A percentile compares a stretch with the other conserved stretches of the same genome.
These are phyloP conservation scores for Ridgeia piscesae DNA, from an alignment of 1,140 invertebrate genomes.

Conservation along the genomic window DNA sequence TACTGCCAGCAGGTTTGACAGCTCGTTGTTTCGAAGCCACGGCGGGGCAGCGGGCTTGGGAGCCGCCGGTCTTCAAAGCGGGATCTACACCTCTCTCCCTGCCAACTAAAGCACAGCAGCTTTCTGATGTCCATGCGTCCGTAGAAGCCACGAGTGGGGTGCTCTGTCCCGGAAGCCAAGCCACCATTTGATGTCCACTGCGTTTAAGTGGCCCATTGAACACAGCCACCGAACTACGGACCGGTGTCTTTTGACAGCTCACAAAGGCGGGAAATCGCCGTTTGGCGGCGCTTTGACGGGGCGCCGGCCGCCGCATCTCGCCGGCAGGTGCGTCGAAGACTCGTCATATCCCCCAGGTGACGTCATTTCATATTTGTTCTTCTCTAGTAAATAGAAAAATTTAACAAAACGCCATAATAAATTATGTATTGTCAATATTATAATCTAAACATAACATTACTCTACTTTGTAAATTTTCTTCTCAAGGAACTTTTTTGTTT, in stretches of 20 bases:
- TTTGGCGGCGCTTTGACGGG: not conserved
- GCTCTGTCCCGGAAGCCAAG: constrained; percentile 12
- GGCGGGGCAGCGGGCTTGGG: too few relatives aligned
- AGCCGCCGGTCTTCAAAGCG: not conserved
- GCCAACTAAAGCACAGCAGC: not conserved
- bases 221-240: too few relatives aligned
- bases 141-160: constrained; percentile 21
- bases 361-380: not conserved
- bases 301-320: too few relatives aligned
- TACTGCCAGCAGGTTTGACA: not conserved
- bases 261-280: not conserved
- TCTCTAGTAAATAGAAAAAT: not conserved
- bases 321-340: not conserved
- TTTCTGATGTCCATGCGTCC: constrained; percentile 31
- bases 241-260: not conserved
- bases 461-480: too few relatives aligned
- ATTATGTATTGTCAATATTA: not conserved
- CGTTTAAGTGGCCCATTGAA: not conserved
- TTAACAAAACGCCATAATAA: not conserved
- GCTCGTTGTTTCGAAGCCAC: not conserved
- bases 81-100: not conserved
- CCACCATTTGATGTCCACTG: not conserved
- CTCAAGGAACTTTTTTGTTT: too few relatives aligned
- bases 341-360: not conserved
- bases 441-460: too few relatives aligned